Evolutionary conservation across 37 sponge, comb jelly and placozoan genomes (phyloP).

Genomic region (Aplysina aerophoba): DNA sequence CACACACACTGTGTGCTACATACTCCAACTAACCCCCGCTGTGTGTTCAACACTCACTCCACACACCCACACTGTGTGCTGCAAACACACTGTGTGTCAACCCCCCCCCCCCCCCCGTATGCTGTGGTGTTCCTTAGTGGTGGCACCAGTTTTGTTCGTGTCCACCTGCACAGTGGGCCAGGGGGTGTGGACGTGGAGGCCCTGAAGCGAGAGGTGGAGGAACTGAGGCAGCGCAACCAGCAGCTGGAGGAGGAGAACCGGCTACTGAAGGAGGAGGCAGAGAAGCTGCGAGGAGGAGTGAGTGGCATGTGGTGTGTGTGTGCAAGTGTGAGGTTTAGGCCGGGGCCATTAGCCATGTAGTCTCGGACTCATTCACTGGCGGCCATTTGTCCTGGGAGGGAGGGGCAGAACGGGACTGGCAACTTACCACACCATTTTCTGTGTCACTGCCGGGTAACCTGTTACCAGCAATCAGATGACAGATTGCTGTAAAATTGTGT

Average conservation of each 20-base stretch:
- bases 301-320: too few species aligned
- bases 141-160: constrained; percentile 67
- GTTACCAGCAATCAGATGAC: too few species aligned
- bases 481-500: too few species aligned
- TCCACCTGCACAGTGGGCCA: constrained; percentile 89
- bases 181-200: constrained; percentile 82
- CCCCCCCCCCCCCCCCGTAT: not conserved
- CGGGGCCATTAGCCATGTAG: not conserved
- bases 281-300: too few species aligned
- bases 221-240: constrained; percentile 75
- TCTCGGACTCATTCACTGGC: not conserved
- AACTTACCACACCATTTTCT: not conserved
- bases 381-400: not conserved
- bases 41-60: too few species aligned
- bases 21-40: too few species aligned
- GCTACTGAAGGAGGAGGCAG: constrained; percentile 43
- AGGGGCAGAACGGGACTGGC: not conserved
- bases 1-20: too few species aligned
- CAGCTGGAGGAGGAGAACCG: constrained; percentile 76
- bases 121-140: not conserved
- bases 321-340: not conserved
- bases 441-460: not conserved
- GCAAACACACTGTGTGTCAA: too few species aligned
- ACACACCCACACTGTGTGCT: too few species aligned
- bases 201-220: constrained; percentile 77